Conservation (phyloP, 2,797 vertebrate genomes). For the Triplophysa yarkandensis region DNA sequence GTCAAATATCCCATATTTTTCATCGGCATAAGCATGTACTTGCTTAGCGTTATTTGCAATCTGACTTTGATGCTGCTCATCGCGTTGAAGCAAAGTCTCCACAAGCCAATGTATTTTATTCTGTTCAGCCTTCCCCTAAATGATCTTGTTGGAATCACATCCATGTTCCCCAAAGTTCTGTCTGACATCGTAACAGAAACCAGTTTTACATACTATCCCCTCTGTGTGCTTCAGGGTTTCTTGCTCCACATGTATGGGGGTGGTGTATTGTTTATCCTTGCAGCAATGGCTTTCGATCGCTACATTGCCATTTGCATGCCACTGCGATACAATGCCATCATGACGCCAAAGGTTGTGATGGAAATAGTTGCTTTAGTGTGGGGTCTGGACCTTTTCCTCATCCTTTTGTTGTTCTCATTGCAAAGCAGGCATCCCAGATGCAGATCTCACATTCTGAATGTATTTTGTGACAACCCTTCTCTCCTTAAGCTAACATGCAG, state of each 20-base stretch:
- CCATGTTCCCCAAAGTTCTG: constrained; percentile 70
- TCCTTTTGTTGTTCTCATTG: constrained; percentile 66
- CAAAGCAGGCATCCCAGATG: constrained; percentile 68
- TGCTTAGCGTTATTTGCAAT: constrained; percentile 69
- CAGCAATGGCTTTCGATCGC: constrained; percentile 77
- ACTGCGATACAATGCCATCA: constrained; percentile 40
- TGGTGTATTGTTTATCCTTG: constrained; percentile 73
- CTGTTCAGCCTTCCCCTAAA: constrained; percentile 58
- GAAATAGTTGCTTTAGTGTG: constrained; percentile 67
- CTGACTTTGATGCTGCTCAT: constrained; percentile 70
- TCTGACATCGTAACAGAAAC: constrained; percentile 59
- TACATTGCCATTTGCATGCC: constrained; percentile 77
- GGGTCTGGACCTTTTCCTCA: constrained; percentile 70
- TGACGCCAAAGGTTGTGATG: constrained; percentile 54
- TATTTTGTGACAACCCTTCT: constrained; percentile 77
- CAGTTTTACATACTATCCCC: constrained; percentile 64
- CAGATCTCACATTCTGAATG: constrained; percentile 65
- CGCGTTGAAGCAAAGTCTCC: constrained; percentile 60
- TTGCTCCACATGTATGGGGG: constrained; percentile 77
- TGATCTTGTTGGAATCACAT: constrained; percentile 55
- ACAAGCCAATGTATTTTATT: constrained; percentile 59
- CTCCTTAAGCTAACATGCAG: constrained; percentile 73
- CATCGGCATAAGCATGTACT: constrained; percentile 65
- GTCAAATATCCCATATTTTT: constrained; percentile 73
- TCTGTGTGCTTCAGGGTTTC: constrained; percentile 75